These are phyloP conservation scores for Spilarctia lutea DNA, from an alignment of 2,888 invertebrate species.

Conservation along the genomic window DNA sequence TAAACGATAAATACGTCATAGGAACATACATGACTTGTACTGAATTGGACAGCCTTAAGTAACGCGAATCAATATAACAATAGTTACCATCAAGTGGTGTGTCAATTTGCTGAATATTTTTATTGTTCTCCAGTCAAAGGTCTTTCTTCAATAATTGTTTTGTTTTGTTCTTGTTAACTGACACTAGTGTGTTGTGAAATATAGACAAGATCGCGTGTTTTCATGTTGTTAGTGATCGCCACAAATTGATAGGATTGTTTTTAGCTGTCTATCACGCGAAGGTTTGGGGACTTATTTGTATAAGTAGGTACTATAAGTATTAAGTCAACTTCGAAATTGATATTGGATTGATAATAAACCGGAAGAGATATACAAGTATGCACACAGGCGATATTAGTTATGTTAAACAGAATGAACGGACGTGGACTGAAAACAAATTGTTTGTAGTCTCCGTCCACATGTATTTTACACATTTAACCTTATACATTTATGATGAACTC, in stretches of 20 bases:
- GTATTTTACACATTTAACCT: slow-evolving; percentile 47
- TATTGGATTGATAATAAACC: slow-evolving; percentile 28
- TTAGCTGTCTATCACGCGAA: slow-evolving; percentile 61
- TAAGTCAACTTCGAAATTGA: neutral
- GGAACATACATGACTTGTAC: slow-evolving; percentile 21
- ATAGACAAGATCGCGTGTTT: slow-evolving; percentile 47
- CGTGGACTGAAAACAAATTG: no score
- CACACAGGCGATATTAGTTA: slow-evolving; percentile 20
- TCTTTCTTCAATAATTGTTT: slow-evolving; percentile 51
- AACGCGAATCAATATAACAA: slow-evolving; percentile 66
- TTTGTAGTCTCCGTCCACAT: slow-evolving; percentile 32
- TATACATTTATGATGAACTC: slow-evolving; percentile 43
- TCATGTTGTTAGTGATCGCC: slow-evolving; percentile 50
- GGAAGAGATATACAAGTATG: slow-evolving; percentile 31
- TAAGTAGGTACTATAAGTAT: slow-evolving; percentile 24
- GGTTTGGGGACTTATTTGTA: slow-evolving; percentile 47
- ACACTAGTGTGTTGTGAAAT: slow-evolving; percentile 35
- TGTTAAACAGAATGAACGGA: slow-evolving; percentile 18
- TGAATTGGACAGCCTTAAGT: slow-evolving; percentile 37
- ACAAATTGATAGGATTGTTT: slow-evolving; percentile 53
- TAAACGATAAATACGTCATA: slow-evolving; percentile 26
- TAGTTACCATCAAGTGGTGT: slow-evolving; percentile 58
- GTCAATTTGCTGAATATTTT: slow-evolving; percentile 62
- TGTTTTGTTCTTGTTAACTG: slow-evolving; percentile 48
- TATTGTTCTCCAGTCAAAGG: slow-evolving; percentile 53